Conservation (phyloP, 2,888 invertebrate species). For the Unio pictorum region DNA sequence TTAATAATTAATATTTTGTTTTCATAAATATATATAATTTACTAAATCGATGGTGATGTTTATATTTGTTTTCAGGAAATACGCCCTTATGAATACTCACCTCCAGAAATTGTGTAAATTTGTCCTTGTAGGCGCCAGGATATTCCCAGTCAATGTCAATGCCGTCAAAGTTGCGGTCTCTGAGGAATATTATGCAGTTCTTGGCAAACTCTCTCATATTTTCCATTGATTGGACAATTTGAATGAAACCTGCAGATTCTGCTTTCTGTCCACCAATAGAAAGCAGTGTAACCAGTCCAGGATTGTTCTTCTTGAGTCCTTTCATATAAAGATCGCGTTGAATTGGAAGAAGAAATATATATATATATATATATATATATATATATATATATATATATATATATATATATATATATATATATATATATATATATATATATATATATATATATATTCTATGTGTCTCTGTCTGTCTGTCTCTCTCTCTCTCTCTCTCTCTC, state of each 20-base stretch:
- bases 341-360: not conserved
- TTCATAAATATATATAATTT: not conserved
- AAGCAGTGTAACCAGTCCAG: conserved; percentile 53
- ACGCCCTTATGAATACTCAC: conserved; percentile 16
- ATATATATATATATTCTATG: no score
- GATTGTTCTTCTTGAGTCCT: conserved; percentile 48
- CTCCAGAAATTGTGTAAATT: conserved; percentile 44
- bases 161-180: conserved; percentile 59
- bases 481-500: no score
- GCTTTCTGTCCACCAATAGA: conserved; percentile 58
- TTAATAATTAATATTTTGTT: not conserved
- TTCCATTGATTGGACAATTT: conserved; percentile 30
- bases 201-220: conserved; percentile 47
- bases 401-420: no score
- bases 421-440: no score
- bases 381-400: no score
- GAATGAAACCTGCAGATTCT: conserved; percentile 32
- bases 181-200: conserved; percentile 42
- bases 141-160: conserved; percentile 67
- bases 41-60: not conserved
- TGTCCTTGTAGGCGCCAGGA: conserved; percentile 40
- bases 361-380: not conserved
- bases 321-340: conserved; percentile 47
- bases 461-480: no score
- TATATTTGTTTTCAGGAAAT: not conserved